Evolutionary conservation across 1,140 invertebrate species (phyloP), one percentile per base, ranked within the genome.

Genomic region (Habropoda laboriosa): DNA sequence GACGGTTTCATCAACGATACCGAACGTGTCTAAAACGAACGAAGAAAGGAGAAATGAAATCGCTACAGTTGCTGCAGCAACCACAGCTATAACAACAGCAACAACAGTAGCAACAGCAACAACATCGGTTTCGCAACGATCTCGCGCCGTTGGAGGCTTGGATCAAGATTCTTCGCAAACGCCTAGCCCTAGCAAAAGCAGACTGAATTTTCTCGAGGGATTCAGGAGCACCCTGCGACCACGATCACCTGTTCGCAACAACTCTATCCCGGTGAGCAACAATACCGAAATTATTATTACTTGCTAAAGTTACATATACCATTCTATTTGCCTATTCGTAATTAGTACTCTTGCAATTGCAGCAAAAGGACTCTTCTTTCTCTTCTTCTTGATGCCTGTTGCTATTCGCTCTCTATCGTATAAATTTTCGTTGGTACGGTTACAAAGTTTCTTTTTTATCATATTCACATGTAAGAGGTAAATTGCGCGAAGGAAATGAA

Each of bases 181-280:
- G 82, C 91, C 92, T 77, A 94, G 86, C 90, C 94, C 88, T 84
- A 95, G 93, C 60, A 96, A 96, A 76, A 92, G 94, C 93, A 87
- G 95, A 94, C 91, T 95, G 92, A 93, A 93, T 81, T 93, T 95
- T 82, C 92, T 95, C 83, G 94, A 95, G 81, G 95, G 94, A 85
- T 94, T 95, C 88, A 92, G 93, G 66, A 95, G 94, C 88, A 94
- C 94, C 6, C 89, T 95, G 47, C 92, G 94, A 67, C 89, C 92
- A 55, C 89, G 92, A 45, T 93, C 92, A 7, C 92, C 92, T 32
- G 89, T 92, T 74, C 92, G 92, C 83, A 91, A 88, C 70, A 88
- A 89, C 72, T 85, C 91, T 68, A 85, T 91, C 77, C 90, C 92
- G 90, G 92, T 93, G 88, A 93, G 92, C 84, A 53, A 78, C n/a